These are phyloP conservation scores for Augiades crinisus DNA, from an alignment of 2,888 invertebrate genomes.

Conservation along the genomic window DNA sequence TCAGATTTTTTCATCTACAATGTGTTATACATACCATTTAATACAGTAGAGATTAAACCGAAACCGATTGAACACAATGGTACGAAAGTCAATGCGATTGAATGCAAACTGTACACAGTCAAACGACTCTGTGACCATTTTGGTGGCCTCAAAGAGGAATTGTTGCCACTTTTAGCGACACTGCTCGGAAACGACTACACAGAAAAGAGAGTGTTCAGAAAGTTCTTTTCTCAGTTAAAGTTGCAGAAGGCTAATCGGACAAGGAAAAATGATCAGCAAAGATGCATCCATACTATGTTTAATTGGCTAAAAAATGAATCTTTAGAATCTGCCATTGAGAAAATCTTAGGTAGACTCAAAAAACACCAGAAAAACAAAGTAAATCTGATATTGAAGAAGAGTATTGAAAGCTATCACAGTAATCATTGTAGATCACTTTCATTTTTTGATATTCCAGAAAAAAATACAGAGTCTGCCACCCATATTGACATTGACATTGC, in stretches of 20 bases:
- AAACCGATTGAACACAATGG: conserved; percentile 46
- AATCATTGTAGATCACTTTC: conserved; percentile 81
- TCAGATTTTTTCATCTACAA: conserved; percentile 97
- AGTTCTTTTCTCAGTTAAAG: conserved; percentile 86
- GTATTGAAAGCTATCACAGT: conserved; percentile 84
- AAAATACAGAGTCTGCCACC: conserved; percentile 11
- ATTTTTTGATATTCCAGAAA: conserved; percentile 64
- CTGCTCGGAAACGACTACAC: conserved; percentile 96
- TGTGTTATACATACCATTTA: conserved; percentile 90
- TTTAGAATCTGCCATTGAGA: conserved; percentile 84
- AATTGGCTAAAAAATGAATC: conserved; percentile 89
- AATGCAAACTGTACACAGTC: conserved; percentile 87
- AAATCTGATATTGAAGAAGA: conserved; percentile 80
- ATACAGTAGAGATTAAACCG: conserved; percentile 81
- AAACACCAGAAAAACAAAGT: conserved; percentile 77
- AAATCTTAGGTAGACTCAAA: conserved; percentile 84
- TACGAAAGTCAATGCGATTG: conserved; percentile 62
- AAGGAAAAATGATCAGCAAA: conserved; percentile 83
- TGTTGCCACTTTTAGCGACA: conserved; percentile 90
- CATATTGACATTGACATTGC: not conserved
- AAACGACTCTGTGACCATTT: conserved; percentile 85
- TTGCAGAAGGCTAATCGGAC: conserved; percentile 78
- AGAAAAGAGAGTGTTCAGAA: conserved; percentile 82
- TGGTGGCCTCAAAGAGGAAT: conserved; percentile 83
- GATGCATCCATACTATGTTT: conserved; percentile 86